phyloP scores from a whole-genome alignment of 2,113 vertebrate species.

The Epinephelus lanceolatus region DNA sequence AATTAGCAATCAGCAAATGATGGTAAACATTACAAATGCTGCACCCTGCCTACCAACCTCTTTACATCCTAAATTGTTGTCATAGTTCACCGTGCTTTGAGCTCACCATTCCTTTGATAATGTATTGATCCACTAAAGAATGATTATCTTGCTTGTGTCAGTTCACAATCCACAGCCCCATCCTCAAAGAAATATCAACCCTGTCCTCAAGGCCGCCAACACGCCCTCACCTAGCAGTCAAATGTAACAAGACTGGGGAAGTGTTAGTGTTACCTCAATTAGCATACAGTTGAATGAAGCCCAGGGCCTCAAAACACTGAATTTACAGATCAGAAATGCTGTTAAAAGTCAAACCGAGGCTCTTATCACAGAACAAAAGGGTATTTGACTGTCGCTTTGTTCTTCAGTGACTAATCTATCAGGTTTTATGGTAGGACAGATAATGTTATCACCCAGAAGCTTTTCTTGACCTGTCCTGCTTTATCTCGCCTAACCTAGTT shows the following conservation, averaged over 20 bases:
- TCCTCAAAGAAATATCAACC: conserved; percentile 27
- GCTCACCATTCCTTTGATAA: background rate
- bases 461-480: conserved; percentile 52
- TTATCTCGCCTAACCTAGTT: conserved; percentile 61
- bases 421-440: conserved; percentile 77
- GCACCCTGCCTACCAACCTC: background rate
- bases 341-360: conserved; percentile 60
- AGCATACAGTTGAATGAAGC: conserved; percentile 74
- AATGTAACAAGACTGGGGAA: conserved; percentile 29
- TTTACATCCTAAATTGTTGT: background rate
- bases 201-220: conserved; percentile 5
- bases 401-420: conserved; percentile 77
- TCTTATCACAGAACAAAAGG: conserved; percentile 68
- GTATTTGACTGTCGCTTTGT: conserved; percentile 74
- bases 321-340: conserved; percentile 62
- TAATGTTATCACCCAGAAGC: conserved; percentile 75
- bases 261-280: conserved; percentile 55
- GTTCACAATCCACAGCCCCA: background rate
- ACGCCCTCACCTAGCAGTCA: conserved; percentile 6
- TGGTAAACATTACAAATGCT: background rate
- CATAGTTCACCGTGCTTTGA: background rate
- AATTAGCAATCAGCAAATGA: background rate
- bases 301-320: conserved; percentile 55
- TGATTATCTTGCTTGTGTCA: background rate
- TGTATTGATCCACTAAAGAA: background rate